phyloP scores from a whole-genome alignment of 1,140 invertebrate species.

The Drosophila sechellia region DNA sequence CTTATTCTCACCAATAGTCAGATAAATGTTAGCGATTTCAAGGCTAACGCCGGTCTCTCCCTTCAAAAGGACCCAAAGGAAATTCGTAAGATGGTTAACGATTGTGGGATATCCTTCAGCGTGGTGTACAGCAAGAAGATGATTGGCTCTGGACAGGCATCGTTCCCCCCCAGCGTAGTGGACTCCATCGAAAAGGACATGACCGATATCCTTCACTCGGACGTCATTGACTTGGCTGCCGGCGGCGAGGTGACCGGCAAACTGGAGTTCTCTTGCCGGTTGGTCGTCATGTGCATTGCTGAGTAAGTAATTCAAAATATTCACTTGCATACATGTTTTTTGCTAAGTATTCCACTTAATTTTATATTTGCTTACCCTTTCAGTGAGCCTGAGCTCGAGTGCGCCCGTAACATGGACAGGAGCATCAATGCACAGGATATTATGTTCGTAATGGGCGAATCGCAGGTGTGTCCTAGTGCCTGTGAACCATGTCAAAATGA shows the following conservation, averaged over 20 bases:
- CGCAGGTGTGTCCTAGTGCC: conserved; percentile 35
- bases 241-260: conserved; percentile 18
- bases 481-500: conserved; percentile 35
- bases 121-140: conserved; percentile 10
- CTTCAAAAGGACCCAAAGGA: conserved; percentile 10
- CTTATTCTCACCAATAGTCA: conserved; percentile 33
- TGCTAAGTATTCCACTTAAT: background rate
- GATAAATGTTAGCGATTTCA: conserved; percentile 55
- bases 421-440: conserved; percentile 60
- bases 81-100: conserved; percentile 16
- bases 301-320: conserved; percentile 16
- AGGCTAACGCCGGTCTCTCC: background rate
- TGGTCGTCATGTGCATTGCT: conserved; percentile 33
- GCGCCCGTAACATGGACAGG: conserved; percentile 30
- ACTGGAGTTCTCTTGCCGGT: conserved; percentile 41
- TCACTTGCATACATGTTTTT: background rate
- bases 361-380: background rate
- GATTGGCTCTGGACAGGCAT: conserved; percentile 23
- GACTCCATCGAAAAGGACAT: conserved; percentile 33
- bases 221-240: background rate
- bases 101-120: conserved; percentile 36
- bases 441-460: conserved; percentile 57
- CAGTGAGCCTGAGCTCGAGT: conserved; percentile 9
- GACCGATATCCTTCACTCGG: conserved; percentile 43
- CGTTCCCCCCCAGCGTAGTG: conserved; percentile 28